A percentile compares a stretch with the other conserved stretches of the same genome.
Evolutionary conservation across 2,888 invertebrate species (phyloP).

Genomic region (Tanypteryx hageni): DNA sequence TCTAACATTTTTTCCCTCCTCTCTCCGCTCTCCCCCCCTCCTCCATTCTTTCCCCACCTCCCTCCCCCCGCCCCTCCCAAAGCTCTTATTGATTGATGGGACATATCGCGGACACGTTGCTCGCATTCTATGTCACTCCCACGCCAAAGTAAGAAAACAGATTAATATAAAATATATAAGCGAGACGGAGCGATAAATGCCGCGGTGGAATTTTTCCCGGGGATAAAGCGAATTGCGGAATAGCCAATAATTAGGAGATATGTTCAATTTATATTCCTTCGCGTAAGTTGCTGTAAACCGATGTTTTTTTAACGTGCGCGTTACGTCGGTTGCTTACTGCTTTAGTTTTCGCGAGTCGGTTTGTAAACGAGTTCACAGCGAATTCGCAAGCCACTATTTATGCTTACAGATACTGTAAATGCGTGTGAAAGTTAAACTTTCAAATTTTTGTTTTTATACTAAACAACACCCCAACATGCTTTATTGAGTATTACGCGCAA

Average conservation of each 20-base stretch:
- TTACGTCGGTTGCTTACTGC: too few species aligned
- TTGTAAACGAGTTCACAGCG: too few species aligned
- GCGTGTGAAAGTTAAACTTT: too few species aligned
- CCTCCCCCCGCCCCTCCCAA: neutral
- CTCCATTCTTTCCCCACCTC: neutral
- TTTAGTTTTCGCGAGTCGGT: too few species aligned
- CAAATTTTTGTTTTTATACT: too few species aligned
- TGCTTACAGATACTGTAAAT: too few species aligned
- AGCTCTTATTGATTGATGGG: constrained; percentile 19
- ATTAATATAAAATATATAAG: neutral
- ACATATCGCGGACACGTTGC: neutral
- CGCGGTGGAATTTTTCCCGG: neutral
- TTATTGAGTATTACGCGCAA: too few species aligned
- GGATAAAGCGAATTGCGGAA: neutral
- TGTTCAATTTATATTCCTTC: neutral
- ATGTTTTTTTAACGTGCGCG: too few species aligned
- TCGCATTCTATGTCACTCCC: neutral
- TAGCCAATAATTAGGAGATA: neutral
- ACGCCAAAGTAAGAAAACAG: neutral
- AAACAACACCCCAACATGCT: too few species aligned
- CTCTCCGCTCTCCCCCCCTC: neutral
- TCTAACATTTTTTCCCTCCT: neutral
- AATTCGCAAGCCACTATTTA: too few species aligned
- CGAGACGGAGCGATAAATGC: neutral
- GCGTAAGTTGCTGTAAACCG: neutral